Evolutionary conservation across 2,888 invertebrate genomes (phyloP), one percentile per base, ranked within the genome.

Genomic region (Calameuta filiformis): DNA sequence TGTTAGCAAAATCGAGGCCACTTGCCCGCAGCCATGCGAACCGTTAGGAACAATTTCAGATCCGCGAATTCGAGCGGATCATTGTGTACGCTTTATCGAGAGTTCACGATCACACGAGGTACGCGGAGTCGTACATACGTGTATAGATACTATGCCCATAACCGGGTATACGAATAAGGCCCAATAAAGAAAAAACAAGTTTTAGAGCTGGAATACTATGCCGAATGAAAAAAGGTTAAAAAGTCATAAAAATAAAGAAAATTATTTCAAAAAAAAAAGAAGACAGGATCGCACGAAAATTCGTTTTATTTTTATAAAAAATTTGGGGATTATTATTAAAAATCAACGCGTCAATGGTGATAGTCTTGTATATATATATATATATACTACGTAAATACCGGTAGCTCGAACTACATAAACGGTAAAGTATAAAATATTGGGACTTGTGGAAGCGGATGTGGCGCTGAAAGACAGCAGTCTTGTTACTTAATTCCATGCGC

Each of bases 401-500:
- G 56, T 56, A 56, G 56, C 56, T 56, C 9, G 23, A 23, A 23
- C 23, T 23, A 9, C 23, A 56, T 56, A 9, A 56, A 56, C 9
- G 56, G 2, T 56, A 9, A 56, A 56, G 56, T 56, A 56, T 56
- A 56, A 56, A 56, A 56, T 56, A 9, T 23, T 6, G 56, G 23
- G 56, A 56, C 56, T 56, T 3, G 56, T 56, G 80, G 84, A 87
- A 86, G 86, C 86, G 86, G 87, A 87, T 86, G 84, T 85, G 83
- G 85, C 85, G 86, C 84, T 87, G 87, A 87, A 86, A 88, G 87
- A 88, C 87, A 87, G 86, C 33, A 83, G 85, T 82, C 85, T 87
- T 85, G 87, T 88, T 88, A 88, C 87, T 88, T 88, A 87, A 88
- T 88, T 88, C 88, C 85, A 85, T 85, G 86, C 85, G 86, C 80